Percentiles rank a stretch among this genome's conserved stretches.
Evolutionary conservation across 1,140 invertebrate species (phyloP).

Genomic region (Centruroides sculpturatus): DNA sequence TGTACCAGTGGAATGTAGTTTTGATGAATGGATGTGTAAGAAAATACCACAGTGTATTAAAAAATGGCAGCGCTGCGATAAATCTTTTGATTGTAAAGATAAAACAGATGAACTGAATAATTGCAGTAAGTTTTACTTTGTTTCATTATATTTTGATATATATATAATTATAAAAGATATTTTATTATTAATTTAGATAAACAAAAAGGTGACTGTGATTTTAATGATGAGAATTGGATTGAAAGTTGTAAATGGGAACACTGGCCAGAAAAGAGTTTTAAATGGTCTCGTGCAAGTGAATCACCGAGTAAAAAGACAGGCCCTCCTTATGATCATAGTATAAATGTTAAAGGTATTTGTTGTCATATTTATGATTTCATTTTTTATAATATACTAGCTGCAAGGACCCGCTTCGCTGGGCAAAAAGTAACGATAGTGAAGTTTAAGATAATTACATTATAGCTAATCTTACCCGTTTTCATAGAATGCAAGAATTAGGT

Average conservation of each 20-base stretch:
- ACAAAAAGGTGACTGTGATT: conserved; percentile 8
- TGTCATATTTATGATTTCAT: not conserved
- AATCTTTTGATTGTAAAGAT: conserved; percentile 58
- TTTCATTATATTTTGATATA: too few species aligned
- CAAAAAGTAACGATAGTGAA: too few species aligned
- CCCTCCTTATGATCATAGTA: conserved; percentile 1
- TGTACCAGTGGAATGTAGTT: conserved; percentile 1
- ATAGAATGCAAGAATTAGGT: too few species aligned
- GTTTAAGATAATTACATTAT: too few species aligned
- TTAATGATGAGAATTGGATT: conserved; percentile 5
- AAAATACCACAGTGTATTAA: conserved; percentile 51
- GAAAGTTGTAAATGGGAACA: not conserved
- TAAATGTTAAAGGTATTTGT: not conserved
- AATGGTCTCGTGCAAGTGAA: conserved; percentile 4
- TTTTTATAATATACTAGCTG: too few species aligned
- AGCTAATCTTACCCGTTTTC: too few species aligned
- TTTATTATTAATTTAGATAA: not conserved
- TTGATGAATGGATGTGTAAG: conserved; percentile 49
- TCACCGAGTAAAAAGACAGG: conserved; percentile 2
- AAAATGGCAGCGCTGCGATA: conserved; percentile 50
- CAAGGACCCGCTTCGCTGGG: too few species aligned
- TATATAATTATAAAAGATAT: too few species aligned
- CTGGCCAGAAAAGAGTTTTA: not conserved
- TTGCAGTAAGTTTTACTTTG: conserved; percentile 32
- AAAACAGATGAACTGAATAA: conserved; percentile 59